Evolutionary conservation across 2,113 vertebrate species (phyloP).

Genomic region (Sisor rabdophorus): DNA sequence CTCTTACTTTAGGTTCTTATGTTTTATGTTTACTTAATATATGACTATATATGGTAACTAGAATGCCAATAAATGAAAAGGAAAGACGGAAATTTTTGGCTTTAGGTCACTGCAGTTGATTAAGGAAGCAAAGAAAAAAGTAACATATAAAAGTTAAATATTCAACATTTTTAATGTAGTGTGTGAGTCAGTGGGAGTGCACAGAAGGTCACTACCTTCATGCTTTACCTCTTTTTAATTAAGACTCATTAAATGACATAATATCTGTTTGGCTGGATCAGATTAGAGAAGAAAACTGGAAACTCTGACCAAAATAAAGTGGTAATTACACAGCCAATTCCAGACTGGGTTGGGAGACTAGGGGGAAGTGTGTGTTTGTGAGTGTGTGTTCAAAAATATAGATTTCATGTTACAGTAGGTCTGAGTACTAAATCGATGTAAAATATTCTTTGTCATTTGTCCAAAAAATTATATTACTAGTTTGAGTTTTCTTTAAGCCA

Average conservation of each 20-base stretch:
- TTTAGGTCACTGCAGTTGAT: background rate
- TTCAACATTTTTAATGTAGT: background rate
- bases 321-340: conserved; percentile 34
- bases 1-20: background rate
- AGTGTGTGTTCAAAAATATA: conserved; percentile 5
- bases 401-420: conserved; percentile 2
- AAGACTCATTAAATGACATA: conserved; percentile 50
- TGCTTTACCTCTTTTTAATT: conserved; percentile 49
- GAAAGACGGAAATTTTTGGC: conserved; percentile 8
- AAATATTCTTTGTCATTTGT: background rate
- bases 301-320: conserved; percentile 57
- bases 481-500: background rate
- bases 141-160: background rate
- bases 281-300: conserved; percentile 63
- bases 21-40: background rate
- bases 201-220: conserved; percentile 56
- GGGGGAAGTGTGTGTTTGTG: background rate
- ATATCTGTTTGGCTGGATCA: conserved; percentile 57
- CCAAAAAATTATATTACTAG: background rate
- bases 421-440: conserved; percentile 21
- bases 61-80: conserved; percentile 24
- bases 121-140: background rate
- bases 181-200: conserved; percentile 28
- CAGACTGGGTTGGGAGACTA: conserved; percentile 50
- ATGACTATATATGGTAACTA: background rate